These are phyloP conservation scores for Gopherus flavomarginatus DNA, from an alignment of 2,113 vertebrate species.

Conservation along the genomic window DNA sequence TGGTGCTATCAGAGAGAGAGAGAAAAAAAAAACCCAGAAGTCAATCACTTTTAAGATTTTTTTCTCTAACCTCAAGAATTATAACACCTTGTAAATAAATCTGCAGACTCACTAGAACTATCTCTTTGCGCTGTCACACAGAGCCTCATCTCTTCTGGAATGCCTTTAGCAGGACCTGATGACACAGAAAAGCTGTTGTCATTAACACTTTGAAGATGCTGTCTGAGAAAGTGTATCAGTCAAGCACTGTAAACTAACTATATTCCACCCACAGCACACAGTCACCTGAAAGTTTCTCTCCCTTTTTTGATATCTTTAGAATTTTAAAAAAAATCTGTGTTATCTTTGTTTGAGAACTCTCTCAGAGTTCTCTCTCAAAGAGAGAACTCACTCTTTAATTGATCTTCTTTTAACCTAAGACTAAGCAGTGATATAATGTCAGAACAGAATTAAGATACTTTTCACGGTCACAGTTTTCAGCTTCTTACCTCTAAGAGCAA, in stretches of 20 bases:
- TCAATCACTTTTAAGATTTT: constrained; percentile 9
- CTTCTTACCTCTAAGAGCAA: background rate
- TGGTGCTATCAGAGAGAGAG: background rate
- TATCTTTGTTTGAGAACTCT: constrained; percentile 8
- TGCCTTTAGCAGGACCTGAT: constrained; percentile 7
- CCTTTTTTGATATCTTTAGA: constrained; percentile 28
- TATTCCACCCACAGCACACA: background rate
- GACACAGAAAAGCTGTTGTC: constrained; percentile 15
- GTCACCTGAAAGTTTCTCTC: background rate
- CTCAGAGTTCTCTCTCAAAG: background rate
- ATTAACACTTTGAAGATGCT: constrained; percentile 17
- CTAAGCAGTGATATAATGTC: background rate
- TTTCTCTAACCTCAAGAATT: constrained; percentile 7
- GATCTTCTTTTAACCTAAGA: constrained; percentile 7
- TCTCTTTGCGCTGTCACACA: constrained; percentile 12
- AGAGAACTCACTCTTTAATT: background rate
- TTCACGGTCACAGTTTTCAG: background rate
- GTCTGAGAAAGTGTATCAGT: background rate
- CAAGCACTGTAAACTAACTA: constrained; percentile 37
- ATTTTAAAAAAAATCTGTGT: background rate
- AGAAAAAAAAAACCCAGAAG: background rate
- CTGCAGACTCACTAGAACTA: background rate
- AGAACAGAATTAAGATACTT: constrained; percentile 6
- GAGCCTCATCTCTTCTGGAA: background rate
- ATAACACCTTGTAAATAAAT: constrained; percentile 24